These are phyloP conservation scores for Troglohyphantes excavatus DNA, from an alignment of 2,888 invertebrate genomes.

Conservation along the genomic window DNA sequence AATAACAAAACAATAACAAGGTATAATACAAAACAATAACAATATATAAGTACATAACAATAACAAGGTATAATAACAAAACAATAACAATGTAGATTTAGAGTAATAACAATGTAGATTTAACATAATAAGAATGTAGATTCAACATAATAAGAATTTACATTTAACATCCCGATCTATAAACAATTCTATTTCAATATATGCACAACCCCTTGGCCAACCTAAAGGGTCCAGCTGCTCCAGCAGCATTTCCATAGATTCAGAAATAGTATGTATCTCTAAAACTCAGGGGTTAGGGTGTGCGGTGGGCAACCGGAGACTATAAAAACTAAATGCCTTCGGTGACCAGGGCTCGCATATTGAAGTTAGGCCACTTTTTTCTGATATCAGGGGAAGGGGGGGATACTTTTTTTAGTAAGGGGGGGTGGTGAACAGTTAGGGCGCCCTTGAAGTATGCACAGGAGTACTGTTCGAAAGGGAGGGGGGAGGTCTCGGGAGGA, in stretches of 20 bases:
- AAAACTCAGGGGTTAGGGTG: slow-evolving; percentile 48
- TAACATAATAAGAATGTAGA: too few relatives aligned
- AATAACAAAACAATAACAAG: too few relatives aligned
- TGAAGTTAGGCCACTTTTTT: slow-evolving; percentile 12
- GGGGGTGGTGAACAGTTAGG: neutral
- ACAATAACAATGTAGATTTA: too few relatives aligned
- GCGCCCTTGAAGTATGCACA: slow-evolving; percentile 47
- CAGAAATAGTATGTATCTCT: slow-evolving; percentile 68
- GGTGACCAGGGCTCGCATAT: slow-evolving; percentile 66
- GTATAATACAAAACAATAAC: too few relatives aligned
- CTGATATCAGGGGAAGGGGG: neutral
- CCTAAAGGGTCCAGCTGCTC: slow-evolving; percentile 60
- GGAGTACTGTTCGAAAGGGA: neutral
- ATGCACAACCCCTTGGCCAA: neutral
- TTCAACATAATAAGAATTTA: too few relatives aligned
- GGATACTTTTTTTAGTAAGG: neutral
- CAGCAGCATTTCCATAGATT: slow-evolving; percentile 71
- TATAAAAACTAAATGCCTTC: slow-evolving; percentile 68
- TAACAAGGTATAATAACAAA: too few relatives aligned
- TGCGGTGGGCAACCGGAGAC: slow-evolving; percentile 10
- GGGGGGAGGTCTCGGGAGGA: slow-evolving; percentile 9
- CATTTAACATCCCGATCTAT: neutral
- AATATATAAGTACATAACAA: too few relatives aligned
- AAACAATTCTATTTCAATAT: slow-evolving; percentile 3
- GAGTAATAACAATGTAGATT: too few relatives aligned